Evolutionary conservation across 1,140 invertebrate genomes (phyloP).

Genomic region (Thrips palmi): DNA sequence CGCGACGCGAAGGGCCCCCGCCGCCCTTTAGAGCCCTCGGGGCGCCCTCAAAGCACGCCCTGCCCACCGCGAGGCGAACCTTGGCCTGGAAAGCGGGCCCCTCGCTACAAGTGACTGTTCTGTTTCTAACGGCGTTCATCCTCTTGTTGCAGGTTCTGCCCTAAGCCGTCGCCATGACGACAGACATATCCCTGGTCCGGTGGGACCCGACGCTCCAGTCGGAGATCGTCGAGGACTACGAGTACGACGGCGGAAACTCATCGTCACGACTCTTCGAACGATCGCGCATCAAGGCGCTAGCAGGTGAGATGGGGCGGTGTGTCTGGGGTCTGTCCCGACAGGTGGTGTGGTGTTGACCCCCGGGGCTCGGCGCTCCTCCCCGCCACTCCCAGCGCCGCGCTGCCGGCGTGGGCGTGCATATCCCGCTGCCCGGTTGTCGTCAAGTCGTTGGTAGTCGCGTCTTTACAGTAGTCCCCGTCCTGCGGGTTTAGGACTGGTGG

Average conservation of each 20-base stretch:
- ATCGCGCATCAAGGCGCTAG: conserved; percentile 94
- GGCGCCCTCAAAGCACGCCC: too few species aligned
- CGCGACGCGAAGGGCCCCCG: too few species aligned
- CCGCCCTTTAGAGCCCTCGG: too few species aligned
- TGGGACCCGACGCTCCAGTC: conserved; percentile 72
- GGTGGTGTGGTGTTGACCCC: neutral
- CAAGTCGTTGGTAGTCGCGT: too few species aligned
- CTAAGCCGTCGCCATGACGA: conserved; percentile 91
- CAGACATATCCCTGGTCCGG: conserved; percentile 88
- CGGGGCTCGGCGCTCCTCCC: neutral
- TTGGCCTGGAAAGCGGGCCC: too few species aligned
- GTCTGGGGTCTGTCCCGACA: neutral
- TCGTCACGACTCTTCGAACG: conserved; percentile 96
- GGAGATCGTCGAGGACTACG: conserved; percentile 85
- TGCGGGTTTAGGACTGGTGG: too few species aligned
- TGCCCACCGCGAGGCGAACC: too few species aligned
- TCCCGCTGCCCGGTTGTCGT: too few species aligned
- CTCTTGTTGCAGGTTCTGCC: too few species aligned
- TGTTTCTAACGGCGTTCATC: conserved; percentile 7
- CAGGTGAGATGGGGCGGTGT: conserved; percentile 66
- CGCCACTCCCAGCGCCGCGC: too few species aligned
- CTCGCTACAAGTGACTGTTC: too few species aligned
- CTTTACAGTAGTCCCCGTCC: too few species aligned
- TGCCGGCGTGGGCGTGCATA: neutral
- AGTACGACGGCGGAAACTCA: conserved; percentile 97